A percentile compares a stretch with the other conserved stretches of the same genome.
These are phyloP conservation scores for Okapia johnstoni DNA, from an alignment of 2,113 vertebrate genomes.

Conservation along the genomic window DNA sequence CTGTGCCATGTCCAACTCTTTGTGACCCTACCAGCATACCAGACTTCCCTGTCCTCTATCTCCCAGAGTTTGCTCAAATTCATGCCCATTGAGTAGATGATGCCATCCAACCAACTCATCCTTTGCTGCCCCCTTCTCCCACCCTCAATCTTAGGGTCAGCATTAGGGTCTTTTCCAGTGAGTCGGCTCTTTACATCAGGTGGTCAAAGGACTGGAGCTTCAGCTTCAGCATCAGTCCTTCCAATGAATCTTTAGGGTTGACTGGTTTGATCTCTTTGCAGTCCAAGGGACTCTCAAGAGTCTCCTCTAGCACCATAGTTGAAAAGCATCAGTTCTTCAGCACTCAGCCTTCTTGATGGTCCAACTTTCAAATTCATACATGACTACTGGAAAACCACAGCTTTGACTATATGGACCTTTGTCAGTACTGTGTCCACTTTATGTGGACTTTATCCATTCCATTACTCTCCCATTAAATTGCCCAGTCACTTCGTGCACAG, in stretches of 20 bases:
- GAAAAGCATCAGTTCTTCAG: background rate
- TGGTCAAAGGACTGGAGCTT: background rate
- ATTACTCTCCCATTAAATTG: background rate
- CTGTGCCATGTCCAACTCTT: background rate
- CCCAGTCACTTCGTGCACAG: background rate
- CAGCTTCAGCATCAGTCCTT: background rate
- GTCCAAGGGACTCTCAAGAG: background rate
- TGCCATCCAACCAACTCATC: background rate
- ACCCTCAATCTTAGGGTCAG: background rate
- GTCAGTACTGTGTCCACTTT: background rate
- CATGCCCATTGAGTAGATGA: background rate
- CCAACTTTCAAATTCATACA: background rate
- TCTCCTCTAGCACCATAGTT: background rate
- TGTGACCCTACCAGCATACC: background rate
- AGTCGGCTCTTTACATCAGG: background rate
- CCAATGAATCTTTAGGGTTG: background rate
- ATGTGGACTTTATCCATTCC: background rate
- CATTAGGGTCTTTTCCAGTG: background rate
- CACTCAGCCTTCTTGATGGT: background rate
- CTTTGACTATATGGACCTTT: background rate
- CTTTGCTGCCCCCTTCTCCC: background rate
- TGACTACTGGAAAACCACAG: background rate
- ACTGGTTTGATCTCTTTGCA: background rate
- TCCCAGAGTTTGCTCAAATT: background rate
- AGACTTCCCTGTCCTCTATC: background rate